Evolutionary conservation across 2,888 invertebrate species (phyloP).

Genomic region (Chrysodeixis includens): DNA sequence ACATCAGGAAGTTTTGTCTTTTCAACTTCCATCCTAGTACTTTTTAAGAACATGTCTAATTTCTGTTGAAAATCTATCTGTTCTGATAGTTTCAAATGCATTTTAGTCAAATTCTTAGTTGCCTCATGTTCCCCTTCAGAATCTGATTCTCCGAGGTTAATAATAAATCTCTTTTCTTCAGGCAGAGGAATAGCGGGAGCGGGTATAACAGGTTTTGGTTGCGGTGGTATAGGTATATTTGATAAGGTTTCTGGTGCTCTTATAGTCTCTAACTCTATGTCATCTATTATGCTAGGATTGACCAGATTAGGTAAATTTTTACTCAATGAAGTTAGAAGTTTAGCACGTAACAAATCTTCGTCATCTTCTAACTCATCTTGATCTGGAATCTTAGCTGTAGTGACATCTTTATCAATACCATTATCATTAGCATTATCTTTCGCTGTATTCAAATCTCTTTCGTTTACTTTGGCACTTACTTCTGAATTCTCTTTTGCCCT

Average conservation of each 20-base stretch:
- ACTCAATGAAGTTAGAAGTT: conserved; percentile 89
- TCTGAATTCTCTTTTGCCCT: conserved; percentile 69
- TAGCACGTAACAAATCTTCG: conserved; percentile 90
- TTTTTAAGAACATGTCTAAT: conserved; percentile 82
- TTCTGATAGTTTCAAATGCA: conserved; percentile 84
- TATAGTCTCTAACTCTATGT: conserved; percentile 55
- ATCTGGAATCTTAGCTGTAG: conserved; percentile 47
- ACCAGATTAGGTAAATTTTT: conserved; percentile 87
- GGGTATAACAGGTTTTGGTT: conserved; percentile 36
- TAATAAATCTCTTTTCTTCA: conserved; percentile 82
- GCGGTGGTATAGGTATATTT: conserved; percentile 41
- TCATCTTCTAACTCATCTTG: conserved; percentile 89
- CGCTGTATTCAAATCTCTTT: conserved; percentile 20
- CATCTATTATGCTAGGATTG: conserved; percentile 66
- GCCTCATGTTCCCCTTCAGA: conserved; percentile 87
- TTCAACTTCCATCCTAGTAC: conserved; percentile 82
- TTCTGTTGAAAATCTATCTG: conserved; percentile 83
- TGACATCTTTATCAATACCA: conserved; percentile 36
- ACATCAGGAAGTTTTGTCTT: conserved; percentile 74
- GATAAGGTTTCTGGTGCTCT: conserved; percentile 44
- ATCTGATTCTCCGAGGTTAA: conserved; percentile 83
- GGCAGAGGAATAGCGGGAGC: conserved; percentile 52
- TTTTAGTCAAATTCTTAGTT: conserved; percentile 85
- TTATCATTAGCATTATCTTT: conserved; percentile 15
- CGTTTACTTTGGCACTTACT: conserved; percentile 46